A percentile compares a stretch with the other conserved stretches of the same genome.
These are phyloP conservation scores for Pelosia muscerda DNA, from an alignment of 2,888 invertebrate genomes.

Conservation along the genomic window DNA sequence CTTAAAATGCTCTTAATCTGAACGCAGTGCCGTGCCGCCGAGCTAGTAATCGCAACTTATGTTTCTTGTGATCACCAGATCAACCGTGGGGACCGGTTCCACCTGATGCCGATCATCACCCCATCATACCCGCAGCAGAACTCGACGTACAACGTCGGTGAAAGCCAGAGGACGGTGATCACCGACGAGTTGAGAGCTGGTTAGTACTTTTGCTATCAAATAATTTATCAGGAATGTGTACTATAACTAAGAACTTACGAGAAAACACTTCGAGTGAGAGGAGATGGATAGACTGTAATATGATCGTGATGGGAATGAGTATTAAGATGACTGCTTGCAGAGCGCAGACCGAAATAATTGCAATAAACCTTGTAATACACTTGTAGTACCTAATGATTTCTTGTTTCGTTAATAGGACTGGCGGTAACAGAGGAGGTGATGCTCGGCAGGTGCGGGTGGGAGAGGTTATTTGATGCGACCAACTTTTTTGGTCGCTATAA, in stretches of 20 bases:
- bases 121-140: constrained; percentile 99
- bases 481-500: constrained; percentile 94
- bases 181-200: constrained; percentile 96
- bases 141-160: constrained; percentile 99
- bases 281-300: not conserved
- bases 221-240: not conserved
- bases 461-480: constrained; percentile 96
- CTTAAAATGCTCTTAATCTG: not conserved
- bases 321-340: too few species aligned
- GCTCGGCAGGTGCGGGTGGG: constrained; percentile 94
- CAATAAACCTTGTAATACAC: too few species aligned
- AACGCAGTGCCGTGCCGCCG: not conserved
- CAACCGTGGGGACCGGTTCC: constrained; percentile 96
- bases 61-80: constrained; percentile 82
- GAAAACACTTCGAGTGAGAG: not conserved
- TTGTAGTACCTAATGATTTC: too few species aligned
- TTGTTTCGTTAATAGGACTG: constrained; percentile 69
- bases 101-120: constrained; percentile 99
- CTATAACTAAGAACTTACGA: too few species aligned
- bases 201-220: constrained; percentile 53
- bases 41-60: not conserved
- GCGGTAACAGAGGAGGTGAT: constrained; percentile 95
- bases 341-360: too few species aligned
- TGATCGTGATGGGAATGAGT: too few species aligned
- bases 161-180: constrained; percentile 97